Evolutionary conservation across 2,797 vertebrate species (phyloP), one percentile per base, ranked within the genome.

Genomic region (Micromesistius poutassou): DNA sequence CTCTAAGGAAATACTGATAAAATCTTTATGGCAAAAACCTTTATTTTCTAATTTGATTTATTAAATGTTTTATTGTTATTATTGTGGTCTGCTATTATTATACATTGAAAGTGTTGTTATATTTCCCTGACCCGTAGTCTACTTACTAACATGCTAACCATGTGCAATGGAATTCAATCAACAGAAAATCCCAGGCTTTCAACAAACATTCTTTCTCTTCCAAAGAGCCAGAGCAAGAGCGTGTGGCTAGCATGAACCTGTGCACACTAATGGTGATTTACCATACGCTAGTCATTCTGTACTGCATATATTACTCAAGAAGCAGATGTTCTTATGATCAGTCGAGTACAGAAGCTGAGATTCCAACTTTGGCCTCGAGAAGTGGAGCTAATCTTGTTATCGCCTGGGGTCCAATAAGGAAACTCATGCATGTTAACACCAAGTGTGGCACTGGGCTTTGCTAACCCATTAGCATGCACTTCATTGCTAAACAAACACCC

Each of bases 401-500:
- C n/a, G 62, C 62, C 25, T 13, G 62, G 62, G 62, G 62, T 68
- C 62, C 62, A 28, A 68, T 68, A 25, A 68, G n/a, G 62, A 68
- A 13, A 68, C 9, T 68, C 62, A 68, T 12, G 55, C 62, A 28
- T 68, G 62, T 2, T 28, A 13, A 28, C n/a, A 28, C 62, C 62
- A n/a, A 28, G n/a, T 16, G 55, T 25, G 62, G 25, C 55, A 5
- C 19, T 8, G 36, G 2, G 7, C 31, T 38, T 46, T 9, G 42
- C 77, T 36, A 68, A 36, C 1, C 28, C 42, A 12, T 74, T 55
- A 38, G 36, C 73, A 36, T 42, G 19, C 75, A 72, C 72, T 55
- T 35, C 40, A 31, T 68, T 74, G 75, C 83, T 82, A 62, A 78
- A 33, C 75, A 40, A 35, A 79, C 66, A 77, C 40, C 33, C 31